Base-by-base conservation (phyloP, 2,797 vertebrate genomes). In the Rhinoraja longicauda region DNA sequence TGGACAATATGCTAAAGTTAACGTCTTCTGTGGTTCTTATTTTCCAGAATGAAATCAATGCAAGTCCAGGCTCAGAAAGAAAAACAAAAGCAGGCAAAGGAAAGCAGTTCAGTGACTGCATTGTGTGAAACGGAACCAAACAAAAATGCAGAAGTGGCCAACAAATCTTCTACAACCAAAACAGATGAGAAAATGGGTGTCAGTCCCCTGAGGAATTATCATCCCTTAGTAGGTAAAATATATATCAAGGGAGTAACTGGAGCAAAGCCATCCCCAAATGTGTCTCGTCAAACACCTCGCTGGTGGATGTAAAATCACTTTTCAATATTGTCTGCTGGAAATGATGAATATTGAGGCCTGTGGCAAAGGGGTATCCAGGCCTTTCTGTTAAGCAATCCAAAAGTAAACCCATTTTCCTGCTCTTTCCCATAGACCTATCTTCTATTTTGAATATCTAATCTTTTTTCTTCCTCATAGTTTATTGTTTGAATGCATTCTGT, bases 211-310 rank as follows among this genome's bases (percentile, higher is more conserved):
- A 96, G 93, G 19, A 95, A 95, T 59, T 99, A 98, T 94, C 97
- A 96, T 72, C 98, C 98, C 1, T 95, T 96, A 1, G 95, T 95
- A 95, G 97, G 98, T 99, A 96, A 94, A n/a, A 53, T 32, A 29
- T 15, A 88, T 17, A 0, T 19, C 67, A 7, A 17, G 1, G 17
- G n/a, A 36, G n/a, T 67, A 36, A 67, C 64, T 88, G 17, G 53
- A 59, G 82, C 21, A 67, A 19, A 88, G 62, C 84, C n/a, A 21
- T 36, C 7, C 70, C 70, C 19, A 73, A 6, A 4, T 73, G 21
- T 2, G 24, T 6, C 19, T 73, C 6, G 6, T 24, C 70, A 73
- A 24, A 17, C 7, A 36, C 15, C 36, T 67, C 32, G 32, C 10
- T 32, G 19, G 17, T 64, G 17, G n/a, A 10, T 67, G n/a, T 32